Base-by-base conservation (phyloP, 1,140 invertebrate genomes). In the Drosophila ercepeae region DNA sequence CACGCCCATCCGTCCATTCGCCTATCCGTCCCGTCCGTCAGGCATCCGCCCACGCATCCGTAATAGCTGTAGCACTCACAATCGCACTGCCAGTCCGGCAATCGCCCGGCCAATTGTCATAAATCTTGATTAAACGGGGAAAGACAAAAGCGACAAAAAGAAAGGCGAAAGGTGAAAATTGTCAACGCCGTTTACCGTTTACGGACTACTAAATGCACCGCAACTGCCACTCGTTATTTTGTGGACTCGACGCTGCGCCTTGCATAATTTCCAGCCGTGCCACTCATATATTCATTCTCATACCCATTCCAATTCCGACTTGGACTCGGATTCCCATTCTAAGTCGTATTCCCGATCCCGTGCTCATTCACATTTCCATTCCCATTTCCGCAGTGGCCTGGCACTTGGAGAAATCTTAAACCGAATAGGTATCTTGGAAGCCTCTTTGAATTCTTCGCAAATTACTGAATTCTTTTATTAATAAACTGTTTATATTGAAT, bases 41-140 rank as follows among this genome's bases (percentile, higher is more conserved):
- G n/a, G n/a, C 27, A 27, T 27, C 27, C 29, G 29, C 29, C 70
- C 57, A 63, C 68, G 48, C 41, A 54, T 11, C 45, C 49, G 57
- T 36, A 59, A 53, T 55, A 16, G 29, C 27, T 51, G 39, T 51
- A 39, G 53, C 67, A 41, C 67, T 54, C 65, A 8, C 29, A 57
- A 55, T 44, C 53, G 46, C 44, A 48, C 48, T 49, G n/a, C n/a
- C n/a, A n/a, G n/a, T n/a, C n/a, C n/a, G 44, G 65, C 53, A 54
- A 60, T 72, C 72, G 49, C 61, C 73, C 63, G 34, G 63, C 65
- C 81, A 86, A 86, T 86, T 86, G 82, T 53, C 81, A 81, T 86
- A 86, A 86, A 86, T 86, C 82, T 86, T 77, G 68, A 86, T 86
- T 86, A 88, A 88, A 76, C 68, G 72, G 63, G 71, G 57, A 84